phyloP scores from a whole-genome alignment of 2,797 vertebrate genomes.

The Fistularia commersonii region DNA sequence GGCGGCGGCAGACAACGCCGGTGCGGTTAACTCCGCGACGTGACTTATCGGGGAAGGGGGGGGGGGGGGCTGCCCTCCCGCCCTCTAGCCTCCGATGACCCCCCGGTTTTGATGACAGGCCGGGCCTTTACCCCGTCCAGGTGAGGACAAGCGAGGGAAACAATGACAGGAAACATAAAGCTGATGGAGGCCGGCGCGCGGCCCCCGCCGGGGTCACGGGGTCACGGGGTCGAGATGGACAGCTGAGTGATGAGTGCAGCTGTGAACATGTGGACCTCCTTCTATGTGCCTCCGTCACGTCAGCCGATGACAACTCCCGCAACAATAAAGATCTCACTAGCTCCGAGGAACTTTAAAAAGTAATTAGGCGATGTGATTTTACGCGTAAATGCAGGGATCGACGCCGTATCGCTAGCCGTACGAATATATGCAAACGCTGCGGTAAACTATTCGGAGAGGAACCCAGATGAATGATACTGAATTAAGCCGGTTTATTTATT shows the following conservation, averaged over 20 bases:
- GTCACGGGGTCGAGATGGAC: slow-evolving; percentile 62
- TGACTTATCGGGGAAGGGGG: slow-evolving; percentile 40
- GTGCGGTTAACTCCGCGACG: slow-evolving; percentile 53
- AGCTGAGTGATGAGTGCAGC: slow-evolving; percentile 77
- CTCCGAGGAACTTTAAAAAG: slow-evolving; percentile 49
- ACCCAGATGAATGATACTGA: too few species aligned
- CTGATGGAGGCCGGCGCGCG: slow-evolving; percentile 61
- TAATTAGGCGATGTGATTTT: slow-evolving; percentile 16
- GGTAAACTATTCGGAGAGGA: too few species aligned
- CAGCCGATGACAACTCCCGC: slow-evolving; percentile 67
- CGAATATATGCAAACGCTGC: too few species aligned
- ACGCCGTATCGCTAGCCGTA: not conserved
- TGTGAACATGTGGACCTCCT: slow-evolving; percentile 59
- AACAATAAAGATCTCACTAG: slow-evolving; percentile 61
- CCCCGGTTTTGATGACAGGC: slow-evolving; percentile 70
- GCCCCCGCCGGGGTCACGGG: slow-evolving; percentile 60
- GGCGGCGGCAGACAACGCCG: slow-evolving; percentile 62
- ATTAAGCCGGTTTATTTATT: too few species aligned
- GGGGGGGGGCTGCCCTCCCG: slow-evolving; percentile 46
- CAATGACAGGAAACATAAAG: slow-evolving; percentile 73
- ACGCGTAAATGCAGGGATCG: not conserved
- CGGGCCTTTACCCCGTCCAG: slow-evolving; percentile 69
- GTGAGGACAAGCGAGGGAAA: slow-evolving; percentile 74
- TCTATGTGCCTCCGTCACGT: slow-evolving; percentile 51
- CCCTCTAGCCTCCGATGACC: slow-evolving; percentile 67